Evolutionary conservation across 2,888 invertebrate species (phyloP).

Genomic region (Alloplasta piceator): DNA sequence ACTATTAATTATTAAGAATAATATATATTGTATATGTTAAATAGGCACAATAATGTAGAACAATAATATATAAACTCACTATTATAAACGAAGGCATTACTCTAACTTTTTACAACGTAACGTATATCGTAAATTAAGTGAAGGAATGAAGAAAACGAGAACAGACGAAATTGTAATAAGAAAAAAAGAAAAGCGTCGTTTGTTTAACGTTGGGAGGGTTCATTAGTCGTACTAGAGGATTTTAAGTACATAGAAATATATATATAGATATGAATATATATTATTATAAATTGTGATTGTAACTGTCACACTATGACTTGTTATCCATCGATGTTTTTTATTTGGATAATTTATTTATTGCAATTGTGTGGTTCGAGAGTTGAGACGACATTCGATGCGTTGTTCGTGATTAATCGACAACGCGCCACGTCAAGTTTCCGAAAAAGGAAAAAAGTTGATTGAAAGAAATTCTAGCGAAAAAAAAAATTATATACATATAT

Average conservation of each 20-base stretch:
- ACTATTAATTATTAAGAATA: slow-evolving; percentile 80
- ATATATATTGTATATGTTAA: slow-evolving; percentile 75
- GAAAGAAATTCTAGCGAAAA: slow-evolving; percentile 29
- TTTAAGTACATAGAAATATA: slow-evolving; percentile 68
- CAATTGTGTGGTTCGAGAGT: slow-evolving; percentile 57
- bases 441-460: slow-evolving; percentile 13
- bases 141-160: slow-evolving; percentile 51
- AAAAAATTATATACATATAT: slow-evolving; percentile 33
- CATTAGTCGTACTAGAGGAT: slow-evolving; percentile 62
- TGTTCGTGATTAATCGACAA: slow-evolving; percentile 21
- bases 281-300: slow-evolving; percentile 67
- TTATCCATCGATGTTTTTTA: slow-evolving; percentile 75
- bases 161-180: slow-evolving; percentile 12
- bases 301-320: slow-evolving; percentile 63
- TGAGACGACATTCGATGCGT: slow-evolving; percentile 15
- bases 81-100: slow-evolving; percentile 82
- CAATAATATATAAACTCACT: slow-evolving; percentile 77
- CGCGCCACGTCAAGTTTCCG: slow-evolving; percentile 19
- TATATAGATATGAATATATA: slow-evolving; percentile 37
- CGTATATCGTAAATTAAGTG: slow-evolving; percentile 67
- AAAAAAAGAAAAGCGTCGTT: slow-evolving; percentile 18
- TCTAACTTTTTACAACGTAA: slow-evolving; percentile 64
- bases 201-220: slow-evolving; percentile 47
- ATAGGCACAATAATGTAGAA: slow-evolving; percentile 77
- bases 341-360: slow-evolving; percentile 82